phyloP scores from a whole-genome alignment of 2,888 invertebrate species.

The Leptopterna dolabrata region DNA sequence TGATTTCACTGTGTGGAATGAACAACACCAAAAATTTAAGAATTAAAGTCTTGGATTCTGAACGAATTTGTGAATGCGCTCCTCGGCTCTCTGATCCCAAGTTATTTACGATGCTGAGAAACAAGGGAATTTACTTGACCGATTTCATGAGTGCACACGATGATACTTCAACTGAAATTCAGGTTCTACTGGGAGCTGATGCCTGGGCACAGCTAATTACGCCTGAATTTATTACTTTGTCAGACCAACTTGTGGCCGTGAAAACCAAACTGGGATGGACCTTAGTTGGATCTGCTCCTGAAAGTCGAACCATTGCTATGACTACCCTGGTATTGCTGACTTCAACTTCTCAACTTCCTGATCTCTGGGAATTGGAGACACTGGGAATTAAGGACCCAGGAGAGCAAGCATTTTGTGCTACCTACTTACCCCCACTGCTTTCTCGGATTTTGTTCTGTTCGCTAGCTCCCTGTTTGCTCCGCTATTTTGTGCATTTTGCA shows the following conservation, averaged over 20 bases:
- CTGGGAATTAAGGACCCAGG: background rate
- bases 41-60: background rate
- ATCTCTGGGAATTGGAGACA: background rate
- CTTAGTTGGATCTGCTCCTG: background rate
- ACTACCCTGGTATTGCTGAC: background rate
- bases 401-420: no score
- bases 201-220: background rate
- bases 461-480: no score
- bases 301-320: background rate
- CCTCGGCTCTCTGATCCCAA: background rate
- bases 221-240: background rate
- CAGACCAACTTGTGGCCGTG: background rate
- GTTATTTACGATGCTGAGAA: background rate
- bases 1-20: background rate
- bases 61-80: background rate
- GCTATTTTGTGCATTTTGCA: no score
- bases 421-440: no score
- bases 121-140: background rate
- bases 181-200: background rate
- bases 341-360: background rate
- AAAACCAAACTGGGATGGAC: background rate
- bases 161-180: background rate
- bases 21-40: background rate
- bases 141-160: background rate
- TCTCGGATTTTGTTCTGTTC: no score